Evolutionary conservation across 2,113 vertebrate species (phyloP), one percentile per base, ranked within the genome.

Genomic region (Paedocypris sp.): DNA sequence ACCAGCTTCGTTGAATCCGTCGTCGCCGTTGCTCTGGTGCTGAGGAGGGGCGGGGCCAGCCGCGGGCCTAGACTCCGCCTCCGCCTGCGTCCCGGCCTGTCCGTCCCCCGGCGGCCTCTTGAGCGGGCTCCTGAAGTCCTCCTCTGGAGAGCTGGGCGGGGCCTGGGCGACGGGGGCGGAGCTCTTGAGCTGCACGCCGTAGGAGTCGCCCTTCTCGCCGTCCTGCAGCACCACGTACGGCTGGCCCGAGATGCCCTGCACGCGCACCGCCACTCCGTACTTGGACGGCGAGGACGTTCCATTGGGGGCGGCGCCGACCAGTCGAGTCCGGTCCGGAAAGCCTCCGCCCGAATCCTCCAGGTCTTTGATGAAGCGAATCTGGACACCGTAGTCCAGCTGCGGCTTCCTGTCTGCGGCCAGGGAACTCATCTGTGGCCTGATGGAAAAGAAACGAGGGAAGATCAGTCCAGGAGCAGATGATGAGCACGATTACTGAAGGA

Each of bases 281-380:
- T 88, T 89, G 33, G 66, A 88, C 0, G 90, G 73, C 22, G 87
- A 78, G 6, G 83, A 58, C 0, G 73, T 65, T 3, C 79, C 69
- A 1, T 66, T 42, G 6, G 67, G 38, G 4, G 33, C 35, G 3
- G 43, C 36, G 5, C 79, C 67, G 2, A 36, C 57, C 6, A 36
- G 71, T 41, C 28, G 79, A 67, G 67, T 61, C 53, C 75, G 82
- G 11, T 84, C 82, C 0, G 66, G 32, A 10, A 75, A 75, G 5
- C 71, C 73, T 13, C 85, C 15, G 26, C 74, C 70, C 0, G 83
- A 82, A 23, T 89, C 89, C 4, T 82, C 79, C 46, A 92, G 77
- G 74, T 95, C 89, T 12, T 89, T 90, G 71, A 97, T 97, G 82
- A 97, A 97, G 65, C 93, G 89, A 70, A 97, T 97, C 78, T 97